Evolutionary conservation across 2,888 invertebrate species (phyloP), one percentile per base, ranked within the genome.

Genomic region (Luperina nickerlii): DNA sequence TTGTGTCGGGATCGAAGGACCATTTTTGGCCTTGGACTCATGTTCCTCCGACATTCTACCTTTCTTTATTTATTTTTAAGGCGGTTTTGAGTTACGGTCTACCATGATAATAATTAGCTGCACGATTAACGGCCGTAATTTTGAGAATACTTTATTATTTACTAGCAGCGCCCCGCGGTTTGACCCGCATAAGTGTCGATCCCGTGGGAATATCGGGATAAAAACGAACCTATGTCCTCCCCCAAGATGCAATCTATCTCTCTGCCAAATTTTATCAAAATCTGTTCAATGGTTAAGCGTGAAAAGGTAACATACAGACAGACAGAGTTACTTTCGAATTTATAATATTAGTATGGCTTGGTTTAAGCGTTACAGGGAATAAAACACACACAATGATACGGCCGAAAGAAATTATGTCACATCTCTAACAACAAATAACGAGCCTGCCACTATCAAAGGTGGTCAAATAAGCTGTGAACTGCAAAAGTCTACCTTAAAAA

Each of bases 11-110:
- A 48, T 20, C 27, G 9, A 54, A 32, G 65, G 57, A 69, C 48
- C 54, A 11, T n/a, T 74, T 27, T n/a, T 57, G 62, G 0, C 73
- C 68, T 74, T 81, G 38, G 54, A 67, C 6, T 65, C 66, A 15
- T n/a, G 3, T 79, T 63, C 32, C 45, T 11, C 15, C 15, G 45
- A 57, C 76, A 71, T 62, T 63, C 32, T 57, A 67, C 62, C n/a
- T 66, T 62, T 67, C 1, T 24, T 72, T 68, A 38, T n/a, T 81
- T 67, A 45, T 51, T 76, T 57, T 48, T 0, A 62, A 38, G 13
- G 6, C 0, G 24, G 62, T 71, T 57, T 74, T 54, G 7, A 15
- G 38, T 67, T 82, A 18, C 60, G 0, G 27, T 60, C 54, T 67
- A 32, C 9, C 27, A 63, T 4, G 27, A 0, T 27, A 24, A 24